Conservation (phyloP, 2,797 vertebrate genomes). For the Sebastes matsubarae region DNA sequence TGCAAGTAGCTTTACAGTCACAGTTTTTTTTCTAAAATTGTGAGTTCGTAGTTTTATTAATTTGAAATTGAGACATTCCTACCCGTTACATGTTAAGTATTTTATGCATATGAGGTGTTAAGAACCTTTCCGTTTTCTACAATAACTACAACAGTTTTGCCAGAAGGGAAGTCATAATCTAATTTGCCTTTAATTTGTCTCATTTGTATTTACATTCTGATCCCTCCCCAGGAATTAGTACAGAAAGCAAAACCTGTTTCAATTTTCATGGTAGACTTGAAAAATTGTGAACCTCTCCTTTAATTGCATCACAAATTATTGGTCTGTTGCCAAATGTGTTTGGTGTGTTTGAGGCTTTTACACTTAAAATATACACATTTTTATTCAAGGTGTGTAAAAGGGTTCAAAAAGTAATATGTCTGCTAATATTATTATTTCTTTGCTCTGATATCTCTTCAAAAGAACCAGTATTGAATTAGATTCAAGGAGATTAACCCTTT, state of each 20-base stretch:
- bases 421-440: background rate
- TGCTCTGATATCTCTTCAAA: background rate
- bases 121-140: background rate
- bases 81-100: background rate
- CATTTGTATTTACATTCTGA: background rate
- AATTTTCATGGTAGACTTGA: background rate
- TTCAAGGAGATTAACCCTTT: background rate
- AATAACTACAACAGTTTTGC: background rate
- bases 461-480: background rate
- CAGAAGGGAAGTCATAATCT: background rate
- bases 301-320: background rate
- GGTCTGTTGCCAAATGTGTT: background rate
- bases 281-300: background rate
- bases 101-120: background rate
- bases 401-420: background rate
- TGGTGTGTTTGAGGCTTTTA: background rate
- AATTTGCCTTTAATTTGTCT: background rate
- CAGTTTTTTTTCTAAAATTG: background rate
- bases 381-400: background rate
- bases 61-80: background rate
- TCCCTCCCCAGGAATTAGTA: background rate
- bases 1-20: background rate
- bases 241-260: background rate
- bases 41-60: background rate
- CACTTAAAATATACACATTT: background rate